phyloP scores from a whole-genome alignment of 1,140 invertebrate genomes.

The Diorhabda sublineata region DNA sequence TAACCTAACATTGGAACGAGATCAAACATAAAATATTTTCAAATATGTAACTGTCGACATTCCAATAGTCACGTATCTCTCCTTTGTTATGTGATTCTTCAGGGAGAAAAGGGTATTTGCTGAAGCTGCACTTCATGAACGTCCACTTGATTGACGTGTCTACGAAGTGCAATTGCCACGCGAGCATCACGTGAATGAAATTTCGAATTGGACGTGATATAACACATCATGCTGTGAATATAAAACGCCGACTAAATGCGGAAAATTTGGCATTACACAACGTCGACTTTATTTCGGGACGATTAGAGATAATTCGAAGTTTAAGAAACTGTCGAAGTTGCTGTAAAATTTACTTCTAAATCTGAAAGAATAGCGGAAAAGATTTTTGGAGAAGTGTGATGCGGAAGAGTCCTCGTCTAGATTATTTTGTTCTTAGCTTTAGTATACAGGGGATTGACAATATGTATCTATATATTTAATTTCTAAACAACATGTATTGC shows the following conservation, averaged over 20 bases:
- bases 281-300: not conserved
- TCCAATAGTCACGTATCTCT: not conserved
- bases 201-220: slow-evolving; percentile 5
- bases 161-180: slow-evolving; percentile 10
- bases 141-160: slow-evolving; percentile 13
- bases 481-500: too few relatives aligned
- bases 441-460: too few relatives aligned
- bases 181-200: slow-evolving; percentile 10
- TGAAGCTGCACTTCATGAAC: slow-evolving; percentile 13
- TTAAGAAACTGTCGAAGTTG: not conserved
- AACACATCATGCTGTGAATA: slow-evolving; percentile 4
- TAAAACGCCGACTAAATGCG: not conserved
- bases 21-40: too few relatives aligned
- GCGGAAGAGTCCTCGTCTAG: too few relatives aligned
- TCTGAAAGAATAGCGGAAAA: not conserved
- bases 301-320: not conserved
- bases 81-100: slow-evolving; percentile 2
- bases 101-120: slow-evolving; percentile 3
- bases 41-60: not conserved
- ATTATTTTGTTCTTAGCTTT: too few relatives aligned
- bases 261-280: not conserved
- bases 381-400: too few relatives aligned
- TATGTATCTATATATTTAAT: too few relatives aligned
- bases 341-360: not conserved
- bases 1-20: too few relatives aligned